A percentile compares a stretch with the other conserved stretches of the same genome.
phyloP scores from a whole-genome alignment of 2,113 vertebrate species.

The Paralichthys olivaceus region DNA sequence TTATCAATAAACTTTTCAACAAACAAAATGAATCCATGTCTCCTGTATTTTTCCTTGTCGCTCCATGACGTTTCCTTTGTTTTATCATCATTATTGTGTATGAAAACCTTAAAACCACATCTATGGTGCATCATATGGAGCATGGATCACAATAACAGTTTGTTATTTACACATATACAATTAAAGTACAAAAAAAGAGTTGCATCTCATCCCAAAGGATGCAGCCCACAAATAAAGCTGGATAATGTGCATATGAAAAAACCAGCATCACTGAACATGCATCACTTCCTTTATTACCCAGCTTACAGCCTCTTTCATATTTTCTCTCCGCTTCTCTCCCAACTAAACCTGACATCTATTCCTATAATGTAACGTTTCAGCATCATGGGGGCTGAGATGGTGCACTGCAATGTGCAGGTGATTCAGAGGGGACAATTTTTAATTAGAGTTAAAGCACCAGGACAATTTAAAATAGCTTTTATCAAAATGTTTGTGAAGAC shows the following conservation, averaged over 20 bases:
- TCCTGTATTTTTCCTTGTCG: conserved; percentile 27
- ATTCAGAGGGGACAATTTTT: conserved; percentile 11
- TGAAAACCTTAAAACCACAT: conserved; percentile 37
- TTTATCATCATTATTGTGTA: conserved; percentile 24
- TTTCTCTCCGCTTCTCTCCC: conserved; percentile 28
- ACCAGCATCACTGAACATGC: conserved; percentile 72
- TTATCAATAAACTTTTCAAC: conserved; percentile 85
- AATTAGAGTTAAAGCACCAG: conserved; percentile 22
- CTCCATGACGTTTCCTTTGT: conserved; percentile 2
- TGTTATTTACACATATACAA: conserved; percentile 79
- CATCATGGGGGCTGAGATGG: background rate
- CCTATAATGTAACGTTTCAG: conserved; percentile 23
- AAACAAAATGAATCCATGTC: conserved; percentile 55
- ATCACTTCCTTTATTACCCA: conserved; percentile 65
- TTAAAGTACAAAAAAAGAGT: conserved; percentile 66
- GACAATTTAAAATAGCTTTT: background rate
- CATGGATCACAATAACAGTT: conserved; percentile 65
- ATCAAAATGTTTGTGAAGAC: conserved; percentile 32
- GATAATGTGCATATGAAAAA: conserved; percentile 70
- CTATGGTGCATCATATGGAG: conserved; percentile 29
- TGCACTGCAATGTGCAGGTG: conserved; percentile 37
- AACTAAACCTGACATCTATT: conserved; percentile 26
- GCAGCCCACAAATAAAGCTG: conserved; percentile 61
- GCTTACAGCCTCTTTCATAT: conserved; percentile 46
- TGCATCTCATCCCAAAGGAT: conserved; percentile 32